Base-by-base conservation (phyloP, 2,797 vertebrate genomes). In the Denticeps clupeoides region DNA sequence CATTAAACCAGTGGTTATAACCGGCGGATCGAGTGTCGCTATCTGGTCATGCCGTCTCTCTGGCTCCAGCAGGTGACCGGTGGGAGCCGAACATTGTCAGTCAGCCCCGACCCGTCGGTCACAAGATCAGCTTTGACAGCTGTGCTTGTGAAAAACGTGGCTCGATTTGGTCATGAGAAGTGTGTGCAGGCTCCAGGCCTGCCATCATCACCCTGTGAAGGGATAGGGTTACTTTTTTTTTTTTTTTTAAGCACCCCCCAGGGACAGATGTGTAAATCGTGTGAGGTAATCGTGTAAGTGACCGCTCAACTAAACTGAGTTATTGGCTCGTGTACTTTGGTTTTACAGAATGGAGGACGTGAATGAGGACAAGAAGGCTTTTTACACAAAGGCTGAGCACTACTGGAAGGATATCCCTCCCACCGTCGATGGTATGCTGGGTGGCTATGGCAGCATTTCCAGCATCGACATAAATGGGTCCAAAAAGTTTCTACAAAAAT, bases 361-460 rank as follows among this genome's bases (percentile, higher is more conserved):
- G 27, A 79, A 78, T 19, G 84, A 82, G 29, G 68, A 90, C 0
- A 80, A 94, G 67, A 28, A 71, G 0, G 77, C 77, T 26, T 99
- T 99, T 74, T 98, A 98, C 70, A 79, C 87, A 15, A 92, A 93
- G 50, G 94, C 93, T 0, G 75, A 93, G 77, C 85, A 62, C 16
- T 99, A 99, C 77, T 99, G 94, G 94, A 89, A 78, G 53, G 88
- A 91, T 0, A 70, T 95, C 10, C 74, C 89, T 0, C 72, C 94
- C 60, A 97, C 94, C 0, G 93, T 97, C 71, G 93, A 97, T 0
- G 94, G 93, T 51, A 97, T 99, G 93, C 65, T 97, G 42, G 94
- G 94, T 2, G 94, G 93, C 23, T 99, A 97, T 0, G 90, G 93
- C 48, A 88, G 85, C 73, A 95, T 99, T 79, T 97, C 93, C 75